Base-by-base conservation (phyloP, 2,888 invertebrate species). In the Endomychus coccineus region DNA sequence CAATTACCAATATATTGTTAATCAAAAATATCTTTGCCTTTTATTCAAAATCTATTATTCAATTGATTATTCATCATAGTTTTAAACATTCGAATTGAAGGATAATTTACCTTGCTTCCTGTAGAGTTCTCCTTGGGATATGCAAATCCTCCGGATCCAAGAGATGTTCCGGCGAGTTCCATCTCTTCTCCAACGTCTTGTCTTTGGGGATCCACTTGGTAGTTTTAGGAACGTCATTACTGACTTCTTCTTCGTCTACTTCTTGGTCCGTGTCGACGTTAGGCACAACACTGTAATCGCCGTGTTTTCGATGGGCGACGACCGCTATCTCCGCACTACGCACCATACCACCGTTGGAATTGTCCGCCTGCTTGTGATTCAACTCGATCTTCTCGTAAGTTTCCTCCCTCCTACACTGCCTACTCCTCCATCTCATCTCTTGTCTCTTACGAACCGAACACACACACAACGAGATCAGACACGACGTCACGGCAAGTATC, bases 381-480 rank as follows among this genome's bases (percentile, higher is more conserved):
- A 82, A 75, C 59, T 84, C 83, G 47, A 85, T 83, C 69, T 84
- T 85, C 61, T 84, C 84, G 57, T 84, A 84, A 63, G 77, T 82
- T 53, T 83, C 82, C 45, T 67, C 67, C 2, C 64, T 50, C 4
- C 62, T 45, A 19, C 62, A 54, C 42, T 71, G 65, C 7, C 67
- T 63, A 14, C 64, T 67, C 9, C 62, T 56, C 49, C 67, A 60
- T 12, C 75, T 71, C 59, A 76, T 70, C 58, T 77, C 74, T 50
- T 77, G 73, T 57, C 73, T 73, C 57, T 77, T 78, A 44, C 78
- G 73, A 36, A 71, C 54, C 12, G 71, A 69, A 46, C 71, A 71
- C 51, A 78, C 71, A 58, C 80, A 82, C 44, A 82, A 66, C 48
- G 77, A 76, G 53, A 78, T 69, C 57, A 80, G 69, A 61, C 80